Percentiles rank a stretch among this genome's conserved stretches.
Conservation (phyloP, 2,888 invertebrate genomes). For the Minunthozetes semirufus region DNA sequence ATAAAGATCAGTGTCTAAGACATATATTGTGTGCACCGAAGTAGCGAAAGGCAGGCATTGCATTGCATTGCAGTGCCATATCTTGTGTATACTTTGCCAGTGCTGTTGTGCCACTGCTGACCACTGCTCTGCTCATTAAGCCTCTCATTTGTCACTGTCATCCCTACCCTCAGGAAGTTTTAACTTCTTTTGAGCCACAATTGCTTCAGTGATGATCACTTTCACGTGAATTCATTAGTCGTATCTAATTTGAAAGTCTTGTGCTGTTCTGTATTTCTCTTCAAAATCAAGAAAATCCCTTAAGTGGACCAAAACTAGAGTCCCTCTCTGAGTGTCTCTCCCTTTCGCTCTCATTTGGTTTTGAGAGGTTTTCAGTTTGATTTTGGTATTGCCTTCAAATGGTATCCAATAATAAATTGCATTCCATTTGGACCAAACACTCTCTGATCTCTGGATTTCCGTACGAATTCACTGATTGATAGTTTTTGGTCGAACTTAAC, state of each 20-base stretch:
- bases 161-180: slow-evolving; percentile 29
- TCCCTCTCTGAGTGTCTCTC: slow-evolving; percentile 1
- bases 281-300: slow-evolving; percentile 13
- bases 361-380: not conserved
- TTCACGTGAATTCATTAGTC: slow-evolving; percentile 33
- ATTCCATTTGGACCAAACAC: slow-evolving; percentile 1
- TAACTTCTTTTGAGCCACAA: slow-evolving; percentile 25
- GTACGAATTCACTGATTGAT: slow-evolving; percentile 23
- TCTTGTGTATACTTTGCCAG: not conserved
- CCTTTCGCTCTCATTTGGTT: not conserved
- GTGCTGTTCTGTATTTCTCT: slow-evolving; percentile 11
- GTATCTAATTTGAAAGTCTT: slow-evolving; percentile 33
- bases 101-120: not conserved
- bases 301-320: slow-evolving; percentile 22
- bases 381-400: slow-evolving; percentile 2
- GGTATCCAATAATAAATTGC: slow-evolving; percentile 18
- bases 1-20: slow-evolving; percentile 28
- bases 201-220: slow-evolving; percentile 31
- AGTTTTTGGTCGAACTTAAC: not conserved
- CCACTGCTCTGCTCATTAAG: slow-evolving; percentile 30
- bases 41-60: not conserved
- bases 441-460: slow-evolving; percentile 32
- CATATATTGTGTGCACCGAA: not conserved
- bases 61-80: not conserved
- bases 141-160: slow-evolving; percentile 32